Percentiles rank a stretch among this genome's conserved stretches.
Evolutionary conservation across 1,140 invertebrate species (phyloP).

Genomic region (Acromyrmex echinatior): DNA sequence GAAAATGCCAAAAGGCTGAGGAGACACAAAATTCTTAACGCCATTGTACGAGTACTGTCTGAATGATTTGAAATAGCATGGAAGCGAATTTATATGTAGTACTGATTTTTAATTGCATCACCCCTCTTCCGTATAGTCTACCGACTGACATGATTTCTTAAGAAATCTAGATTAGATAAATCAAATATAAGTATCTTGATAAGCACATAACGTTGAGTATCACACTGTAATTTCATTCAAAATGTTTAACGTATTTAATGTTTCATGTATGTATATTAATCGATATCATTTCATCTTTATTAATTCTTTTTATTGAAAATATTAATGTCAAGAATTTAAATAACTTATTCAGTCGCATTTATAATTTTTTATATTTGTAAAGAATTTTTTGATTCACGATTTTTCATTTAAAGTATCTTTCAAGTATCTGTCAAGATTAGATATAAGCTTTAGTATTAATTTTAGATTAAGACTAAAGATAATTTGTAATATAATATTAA

Average conservation of each 20-base stretch:
- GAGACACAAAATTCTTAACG: conserved; percentile 32
- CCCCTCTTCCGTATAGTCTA: conserved; percentile 8
- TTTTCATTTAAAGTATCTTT: neutral
- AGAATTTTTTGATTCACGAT: neutral
- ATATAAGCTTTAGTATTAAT: neutral
- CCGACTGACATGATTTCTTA: conserved; percentile 9
- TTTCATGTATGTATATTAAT: neutral
- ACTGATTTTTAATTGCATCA: neutral
- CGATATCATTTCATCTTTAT: neutral
- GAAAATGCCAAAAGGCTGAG: conserved; percentile 35
- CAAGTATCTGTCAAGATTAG: neutral
- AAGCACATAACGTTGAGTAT: neutral
- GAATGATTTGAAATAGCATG: neutral
- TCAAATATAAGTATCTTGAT: neutral
- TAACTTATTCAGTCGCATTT: neutral
- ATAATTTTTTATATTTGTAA: conserved; percentile 12
- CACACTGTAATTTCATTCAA: too few relatives aligned
- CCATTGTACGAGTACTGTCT: neutral
- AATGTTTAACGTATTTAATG: neutral
- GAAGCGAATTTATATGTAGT: conserved; percentile 34
- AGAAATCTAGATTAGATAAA: conserved; percentile 47
- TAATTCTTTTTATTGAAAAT: neutral
- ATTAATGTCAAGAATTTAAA: neutral
- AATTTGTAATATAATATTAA: conserved; percentile 1
- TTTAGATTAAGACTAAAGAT: neutral